phyloP scores from a whole-genome alignment of 2,797 vertebrate genomes.

The Sebastes aleutianus region DNA sequence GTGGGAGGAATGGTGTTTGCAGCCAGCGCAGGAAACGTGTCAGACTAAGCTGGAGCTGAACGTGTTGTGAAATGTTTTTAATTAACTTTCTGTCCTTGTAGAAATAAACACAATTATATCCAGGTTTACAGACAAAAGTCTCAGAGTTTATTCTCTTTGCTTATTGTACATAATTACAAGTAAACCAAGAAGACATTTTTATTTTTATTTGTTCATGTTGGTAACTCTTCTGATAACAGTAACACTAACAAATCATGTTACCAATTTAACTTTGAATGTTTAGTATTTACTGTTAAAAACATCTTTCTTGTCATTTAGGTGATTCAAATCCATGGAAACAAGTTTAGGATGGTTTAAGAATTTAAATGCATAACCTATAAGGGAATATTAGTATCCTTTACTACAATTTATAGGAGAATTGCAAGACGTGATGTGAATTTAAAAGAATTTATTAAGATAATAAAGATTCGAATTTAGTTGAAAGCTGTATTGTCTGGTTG shows the following conservation, averaged over 20 bases:
- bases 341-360: too few species aligned
- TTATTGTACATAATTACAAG: background rate
- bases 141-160: background rate
- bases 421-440: too few species aligned
- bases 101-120: background rate
- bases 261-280: too few species aligned
- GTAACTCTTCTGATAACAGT: background rate
- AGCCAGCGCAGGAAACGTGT: background rate
- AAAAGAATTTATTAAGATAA: too few species aligned
- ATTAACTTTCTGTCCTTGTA: background rate
- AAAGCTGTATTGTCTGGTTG: too few species aligned
- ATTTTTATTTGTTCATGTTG: background rate
- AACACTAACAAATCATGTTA: background rate
- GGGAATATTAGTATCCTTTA: too few species aligned
- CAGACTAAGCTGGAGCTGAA: slow-evolving; percentile 10
- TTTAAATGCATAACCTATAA: too few species aligned
- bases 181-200: background rate
- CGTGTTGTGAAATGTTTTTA: background rate
- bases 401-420: too few species aligned
- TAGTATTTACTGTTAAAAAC: too few species aligned
- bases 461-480: too few species aligned
- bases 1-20: background rate
- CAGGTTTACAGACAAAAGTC: background rate
- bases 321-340: too few species aligned
- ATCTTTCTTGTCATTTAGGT: too few species aligned